Conservation (phyloP, 2,113 vertebrate genomes). For the Taxidea taxus region DNA sequence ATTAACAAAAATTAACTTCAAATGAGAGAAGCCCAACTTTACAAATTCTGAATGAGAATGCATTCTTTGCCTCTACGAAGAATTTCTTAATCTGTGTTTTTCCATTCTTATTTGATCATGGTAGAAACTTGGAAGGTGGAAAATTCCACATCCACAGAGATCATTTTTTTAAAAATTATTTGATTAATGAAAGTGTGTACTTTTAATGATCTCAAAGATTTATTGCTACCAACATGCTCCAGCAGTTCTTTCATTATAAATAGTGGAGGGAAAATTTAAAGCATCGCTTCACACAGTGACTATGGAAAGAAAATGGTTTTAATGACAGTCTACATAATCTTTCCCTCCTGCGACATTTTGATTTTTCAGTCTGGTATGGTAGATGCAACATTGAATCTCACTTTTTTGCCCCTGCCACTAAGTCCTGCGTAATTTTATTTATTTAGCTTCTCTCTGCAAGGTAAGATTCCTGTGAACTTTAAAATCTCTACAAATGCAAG, state of each 20-base stretch:
- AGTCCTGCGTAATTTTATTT: background rate
- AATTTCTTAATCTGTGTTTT: slow-evolving; percentile 68
- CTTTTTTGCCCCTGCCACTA: background rate
- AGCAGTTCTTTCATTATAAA: background rate
- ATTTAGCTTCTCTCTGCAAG: background rate
- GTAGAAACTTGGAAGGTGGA: slow-evolving; percentile 56
- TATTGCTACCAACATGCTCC: background rate
- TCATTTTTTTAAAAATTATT: background rate
- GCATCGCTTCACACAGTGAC: background rate
- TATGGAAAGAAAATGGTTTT: background rate
- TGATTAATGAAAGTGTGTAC: slow-evolving; percentile 27
- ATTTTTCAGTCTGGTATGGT: background rate
- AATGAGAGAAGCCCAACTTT: background rate
- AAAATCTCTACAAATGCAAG: background rate
- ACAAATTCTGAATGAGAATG: slow-evolving; percentile 9
- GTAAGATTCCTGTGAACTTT: background rate
- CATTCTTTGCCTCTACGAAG: slow-evolving; percentile 42
- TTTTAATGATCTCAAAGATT: slow-evolving; percentile 41
- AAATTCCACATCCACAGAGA: slow-evolving; percentile 54
- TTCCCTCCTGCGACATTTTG: background rate
- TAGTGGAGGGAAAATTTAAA: background rate
- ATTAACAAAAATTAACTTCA: slow-evolving; percentile 13
- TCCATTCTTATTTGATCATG: slow-evolving; percentile 57
- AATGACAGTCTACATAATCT: background rate
- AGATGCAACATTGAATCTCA: background rate